phyloP scores from a whole-genome alignment of 92 coral and sea anemone genomes.

The Metridium senile region DNA sequence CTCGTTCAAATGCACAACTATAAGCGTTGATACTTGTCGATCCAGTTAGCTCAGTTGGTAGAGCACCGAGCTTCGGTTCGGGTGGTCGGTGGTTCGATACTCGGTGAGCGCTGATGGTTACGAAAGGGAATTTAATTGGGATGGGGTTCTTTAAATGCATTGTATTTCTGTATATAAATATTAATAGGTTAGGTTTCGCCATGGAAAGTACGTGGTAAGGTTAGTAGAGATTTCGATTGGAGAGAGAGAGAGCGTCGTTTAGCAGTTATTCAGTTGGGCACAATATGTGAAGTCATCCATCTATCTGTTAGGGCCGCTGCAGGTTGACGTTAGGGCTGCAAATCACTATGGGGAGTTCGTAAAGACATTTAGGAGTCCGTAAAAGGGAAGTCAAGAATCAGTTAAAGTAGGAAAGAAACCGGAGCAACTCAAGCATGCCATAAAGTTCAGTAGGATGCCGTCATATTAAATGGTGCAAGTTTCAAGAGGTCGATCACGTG shows the following conservation, averaged over 20 bases:
- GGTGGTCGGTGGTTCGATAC: slow-evolving; percentile 33
- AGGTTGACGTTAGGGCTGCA: neutral
- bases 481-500: neutral
- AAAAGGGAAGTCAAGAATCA: too few species aligned
- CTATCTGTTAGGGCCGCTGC: too few species aligned
- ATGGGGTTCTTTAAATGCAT: neutral
- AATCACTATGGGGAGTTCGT: neutral
- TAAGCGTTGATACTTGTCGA: neutral
- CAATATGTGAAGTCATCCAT: neutral
- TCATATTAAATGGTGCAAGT: slow-evolving; percentile 6
- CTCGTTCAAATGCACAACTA: neutral
- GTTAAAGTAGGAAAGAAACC: neutral
- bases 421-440: neutral
- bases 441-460: neutral
- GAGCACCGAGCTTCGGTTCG: slow-evolving; percentile 26
- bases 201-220: slow-evolving; percentile 1
- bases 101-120: neutral
- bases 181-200: neutral
- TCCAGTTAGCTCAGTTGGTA: slow-evolving; percentile 35
- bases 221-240: neutral
- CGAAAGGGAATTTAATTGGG: neutral
- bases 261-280: neutral
- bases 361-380: too few species aligned
- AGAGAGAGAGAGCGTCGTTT: too few species aligned
- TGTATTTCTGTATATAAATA: neutral